Percentiles rank a stretch among this genome's conserved stretches.
These are phyloP conservation scores for Hydriomena furcata DNA, from an alignment of 2,888 invertebrate species.

Conservation along the genomic window DNA sequence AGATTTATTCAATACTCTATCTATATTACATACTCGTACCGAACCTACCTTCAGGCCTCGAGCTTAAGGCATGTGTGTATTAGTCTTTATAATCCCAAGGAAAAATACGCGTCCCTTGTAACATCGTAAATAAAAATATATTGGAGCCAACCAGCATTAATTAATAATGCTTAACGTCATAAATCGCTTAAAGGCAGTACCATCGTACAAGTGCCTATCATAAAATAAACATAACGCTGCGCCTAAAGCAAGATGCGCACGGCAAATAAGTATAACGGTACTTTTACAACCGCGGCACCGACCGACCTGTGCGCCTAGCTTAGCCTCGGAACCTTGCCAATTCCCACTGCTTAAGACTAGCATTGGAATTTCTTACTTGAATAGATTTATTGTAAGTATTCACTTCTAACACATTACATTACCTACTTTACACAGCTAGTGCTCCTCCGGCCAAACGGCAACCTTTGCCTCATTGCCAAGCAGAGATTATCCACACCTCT, in stretches of 20 bases:
- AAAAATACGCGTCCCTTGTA: background rate
- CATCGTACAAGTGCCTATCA: background rate
- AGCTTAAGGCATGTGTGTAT: background rate
- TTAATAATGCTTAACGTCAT: slow-evolving; percentile 10
- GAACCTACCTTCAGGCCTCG: background rate
- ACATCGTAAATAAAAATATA: slow-evolving; percentile 1
- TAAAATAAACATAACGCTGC: slow-evolving; percentile 66
- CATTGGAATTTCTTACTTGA: slow-evolving; percentile 79
- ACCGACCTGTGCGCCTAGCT: slow-evolving; percentile 57
- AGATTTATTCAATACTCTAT: no score
- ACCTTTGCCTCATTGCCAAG: slow-evolving; percentile 51
- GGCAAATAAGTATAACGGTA: slow-evolving; percentile 81
- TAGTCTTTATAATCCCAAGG: background rate
- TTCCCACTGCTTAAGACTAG: slow-evolving; percentile 69
- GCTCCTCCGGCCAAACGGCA: slow-evolving; percentile 23
- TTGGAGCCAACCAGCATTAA: slow-evolving; percentile 1
- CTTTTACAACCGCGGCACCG: slow-evolving; percentile 75
- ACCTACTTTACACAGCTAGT: background rate
- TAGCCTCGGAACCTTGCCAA: slow-evolving; percentile 79
- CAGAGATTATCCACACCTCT: slow-evolving; percentile 31
- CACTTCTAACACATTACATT: slow-evolving; percentile 24
- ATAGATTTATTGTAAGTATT: slow-evolving; percentile 55
- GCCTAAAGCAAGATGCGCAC: slow-evolving; percentile 77
- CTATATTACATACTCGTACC: no score
- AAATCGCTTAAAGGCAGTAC: slow-evolving; percentile 7